Conservation (phyloP, 2,113 vertebrate species). For the Catharus minimus region DNA sequence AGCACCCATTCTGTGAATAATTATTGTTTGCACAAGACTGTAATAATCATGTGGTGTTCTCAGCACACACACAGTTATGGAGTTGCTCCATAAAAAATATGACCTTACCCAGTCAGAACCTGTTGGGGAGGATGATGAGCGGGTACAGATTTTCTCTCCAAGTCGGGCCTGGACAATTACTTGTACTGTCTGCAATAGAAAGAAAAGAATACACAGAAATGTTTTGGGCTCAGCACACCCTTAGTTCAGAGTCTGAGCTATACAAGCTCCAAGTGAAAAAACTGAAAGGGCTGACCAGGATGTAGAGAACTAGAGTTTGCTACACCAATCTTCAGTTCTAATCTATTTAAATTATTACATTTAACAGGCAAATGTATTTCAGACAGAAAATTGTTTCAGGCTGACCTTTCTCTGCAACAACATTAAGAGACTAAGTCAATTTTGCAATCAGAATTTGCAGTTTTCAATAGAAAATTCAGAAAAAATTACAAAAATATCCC, state of each 20-base stretch:
- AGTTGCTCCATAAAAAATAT: background rate
- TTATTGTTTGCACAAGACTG: background rate
- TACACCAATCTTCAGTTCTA: background rate
- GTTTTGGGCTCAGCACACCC: background rate
- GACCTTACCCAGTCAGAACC: conserved; percentile 95
- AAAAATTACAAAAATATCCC: background rate
- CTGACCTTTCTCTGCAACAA: background rate
- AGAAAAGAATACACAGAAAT: background rate
- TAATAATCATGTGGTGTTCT: background rate
- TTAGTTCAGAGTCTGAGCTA: background rate
- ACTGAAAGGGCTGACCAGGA: background rate
- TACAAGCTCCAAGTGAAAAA: background rate
- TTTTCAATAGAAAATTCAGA: background rate
- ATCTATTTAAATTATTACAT: background rate
- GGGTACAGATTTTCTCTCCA: conserved; percentile 95
- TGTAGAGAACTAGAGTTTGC: background rate
- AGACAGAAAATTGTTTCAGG: background rate
- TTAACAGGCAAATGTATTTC: background rate
- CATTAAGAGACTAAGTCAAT: background rate
- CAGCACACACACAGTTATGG: background rate
- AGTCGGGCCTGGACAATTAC: conserved; percentile 98
- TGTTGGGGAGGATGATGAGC: conserved; percentile 95
- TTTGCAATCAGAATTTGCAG: background rate
- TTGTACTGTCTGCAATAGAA: conserved; percentile 87
- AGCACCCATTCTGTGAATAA: background rate